Percentiles rank a stretch among this genome's conserved stretches.
phyloP scores from a whole-genome alignment of 1,140 invertebrate species.

The Colletes gigas region DNA sequence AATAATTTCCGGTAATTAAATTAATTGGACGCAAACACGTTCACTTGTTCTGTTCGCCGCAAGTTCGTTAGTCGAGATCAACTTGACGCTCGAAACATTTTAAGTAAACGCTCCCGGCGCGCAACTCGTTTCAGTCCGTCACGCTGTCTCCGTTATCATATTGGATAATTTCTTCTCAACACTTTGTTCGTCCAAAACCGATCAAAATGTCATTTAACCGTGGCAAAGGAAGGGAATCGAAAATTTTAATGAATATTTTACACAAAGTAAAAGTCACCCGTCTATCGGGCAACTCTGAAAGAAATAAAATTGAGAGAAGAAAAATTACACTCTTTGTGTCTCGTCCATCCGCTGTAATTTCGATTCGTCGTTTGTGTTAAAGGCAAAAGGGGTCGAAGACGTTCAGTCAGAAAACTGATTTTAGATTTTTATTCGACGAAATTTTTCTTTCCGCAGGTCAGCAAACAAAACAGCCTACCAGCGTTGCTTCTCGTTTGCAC shows the following conservation, averaged over 20 bases:
- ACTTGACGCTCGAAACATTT: constrained; percentile 8
- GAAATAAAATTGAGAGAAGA: background rate
- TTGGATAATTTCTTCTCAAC: constrained; percentile 7
- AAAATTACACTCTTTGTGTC: no score
- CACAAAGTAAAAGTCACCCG: background rate
- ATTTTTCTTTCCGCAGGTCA: background rate
- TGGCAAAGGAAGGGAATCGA: no score
- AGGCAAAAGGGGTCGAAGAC: no score
- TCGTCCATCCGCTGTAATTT: no score
- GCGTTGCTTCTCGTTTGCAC: background rate
- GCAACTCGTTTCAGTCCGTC: constrained; percentile 9
- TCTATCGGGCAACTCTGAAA: no score
- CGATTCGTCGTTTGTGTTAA: no score
- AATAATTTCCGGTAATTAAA: constrained; percentile 9
- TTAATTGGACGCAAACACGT: constrained; percentile 14
- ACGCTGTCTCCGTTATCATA: background rate
- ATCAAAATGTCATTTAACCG: background rate
- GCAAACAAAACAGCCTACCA: background rate
- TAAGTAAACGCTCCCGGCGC: constrained; percentile 10
- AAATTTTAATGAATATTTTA: no score
- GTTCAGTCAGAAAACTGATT: no score
- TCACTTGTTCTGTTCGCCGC: background rate
- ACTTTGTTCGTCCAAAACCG: background rate
- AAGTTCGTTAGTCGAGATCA: constrained; percentile 3
- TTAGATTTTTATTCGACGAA: no score